Conservation (phyloP, 2,113 vertebrate species). For the Hucho hucho region DNA sequence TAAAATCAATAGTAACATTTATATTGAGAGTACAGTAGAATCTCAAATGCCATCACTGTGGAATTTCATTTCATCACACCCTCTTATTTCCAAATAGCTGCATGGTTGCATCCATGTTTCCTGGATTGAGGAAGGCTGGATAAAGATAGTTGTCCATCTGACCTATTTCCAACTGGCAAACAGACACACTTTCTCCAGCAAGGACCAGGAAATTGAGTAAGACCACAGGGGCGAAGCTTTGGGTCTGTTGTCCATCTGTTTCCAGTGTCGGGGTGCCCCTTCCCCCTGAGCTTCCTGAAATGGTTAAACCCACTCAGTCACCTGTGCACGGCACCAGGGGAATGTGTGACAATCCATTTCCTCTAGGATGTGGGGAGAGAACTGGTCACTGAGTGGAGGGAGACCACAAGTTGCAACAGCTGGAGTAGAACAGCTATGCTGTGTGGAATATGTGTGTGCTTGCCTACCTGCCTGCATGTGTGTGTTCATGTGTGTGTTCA, state of each 20-base stretch:
- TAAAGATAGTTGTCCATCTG: conserved; percentile 71
- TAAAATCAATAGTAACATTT: no score
- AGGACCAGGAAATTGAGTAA: no score
- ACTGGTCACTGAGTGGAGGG: no score
- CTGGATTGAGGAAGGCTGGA: conserved; percentile 48
- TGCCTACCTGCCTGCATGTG: neutral
- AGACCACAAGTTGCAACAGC: no score
- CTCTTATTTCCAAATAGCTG: conserved; percentile 49
- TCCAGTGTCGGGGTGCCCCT: no score
- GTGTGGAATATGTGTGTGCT: neutral
- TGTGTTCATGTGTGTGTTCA: conserved; percentile 21
- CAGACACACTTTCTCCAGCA: conserved; percentile 54
- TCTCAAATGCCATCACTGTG: neutral
- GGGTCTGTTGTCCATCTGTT: no score
- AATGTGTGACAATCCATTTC: neutral
- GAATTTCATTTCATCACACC: no score
- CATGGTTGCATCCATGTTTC: conserved; percentile 43
- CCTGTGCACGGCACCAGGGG: conserved; percentile 31
- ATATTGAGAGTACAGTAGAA: neutral
- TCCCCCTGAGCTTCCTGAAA: conserved; percentile 51
- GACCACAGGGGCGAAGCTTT: no score
- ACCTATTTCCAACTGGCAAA: conserved; percentile 70
- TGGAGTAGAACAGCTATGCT: no score
- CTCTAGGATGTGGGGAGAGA: neutral
- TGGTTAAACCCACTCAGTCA: conserved; percentile 56